Percentiles rank a stretch among this genome's conserved stretches.
Evolutionary conservation across 2,797 vertebrate species (phyloP).

Genomic region (Okamejei kenojei): DNA sequence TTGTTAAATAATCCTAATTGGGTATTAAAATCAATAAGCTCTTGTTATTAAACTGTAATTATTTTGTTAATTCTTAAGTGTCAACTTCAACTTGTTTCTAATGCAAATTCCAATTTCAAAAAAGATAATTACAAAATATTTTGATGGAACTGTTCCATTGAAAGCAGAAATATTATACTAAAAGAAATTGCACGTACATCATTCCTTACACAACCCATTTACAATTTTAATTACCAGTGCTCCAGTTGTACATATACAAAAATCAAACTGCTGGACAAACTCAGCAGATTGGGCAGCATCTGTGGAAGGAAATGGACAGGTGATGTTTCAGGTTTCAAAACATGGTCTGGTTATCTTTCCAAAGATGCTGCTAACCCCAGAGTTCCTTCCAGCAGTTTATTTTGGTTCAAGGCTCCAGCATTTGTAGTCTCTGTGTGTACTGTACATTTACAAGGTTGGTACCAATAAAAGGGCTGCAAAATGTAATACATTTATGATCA

Average conservation of each 20-base stretch:
- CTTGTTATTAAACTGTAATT: background rate
- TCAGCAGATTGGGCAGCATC: no score
- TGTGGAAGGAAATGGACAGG: no score
- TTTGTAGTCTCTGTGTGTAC: no score
- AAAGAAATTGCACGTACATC: background rate
- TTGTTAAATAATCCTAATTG: background rate
- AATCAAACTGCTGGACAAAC: background rate
- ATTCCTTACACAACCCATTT: background rate
- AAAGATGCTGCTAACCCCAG: no score
- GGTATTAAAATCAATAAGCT: background rate
- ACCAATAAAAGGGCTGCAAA: background rate
- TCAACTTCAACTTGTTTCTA: background rate
- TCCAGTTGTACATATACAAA: background rate
- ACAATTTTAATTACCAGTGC: background rate
- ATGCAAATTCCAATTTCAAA: background rate
- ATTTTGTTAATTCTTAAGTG: background rate
- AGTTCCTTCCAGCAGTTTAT: no score
- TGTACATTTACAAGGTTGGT: background rate
- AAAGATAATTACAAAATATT: background rate
- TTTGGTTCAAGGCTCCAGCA: no score
- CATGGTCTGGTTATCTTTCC: no score
- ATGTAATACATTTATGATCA: no score
- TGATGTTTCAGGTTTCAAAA: no score
- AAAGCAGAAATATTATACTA: background rate
- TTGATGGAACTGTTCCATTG: background rate